Evolutionary conservation across 2,797 vertebrate genomes (phyloP).

Genomic region (Onychomys leucogaster): DNA sequence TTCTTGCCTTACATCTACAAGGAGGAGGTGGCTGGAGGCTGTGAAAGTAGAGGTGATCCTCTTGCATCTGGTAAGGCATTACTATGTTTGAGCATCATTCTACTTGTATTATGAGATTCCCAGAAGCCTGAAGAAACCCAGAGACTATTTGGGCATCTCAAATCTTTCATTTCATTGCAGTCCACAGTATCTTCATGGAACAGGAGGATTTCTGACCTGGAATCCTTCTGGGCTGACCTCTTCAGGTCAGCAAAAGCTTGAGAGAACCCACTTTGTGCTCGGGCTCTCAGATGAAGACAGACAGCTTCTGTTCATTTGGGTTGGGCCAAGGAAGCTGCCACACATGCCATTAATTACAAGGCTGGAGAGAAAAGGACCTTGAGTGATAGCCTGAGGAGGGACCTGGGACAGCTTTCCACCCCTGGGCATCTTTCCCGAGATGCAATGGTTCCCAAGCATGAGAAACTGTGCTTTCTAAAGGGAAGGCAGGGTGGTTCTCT

Average conservation of each 20-base stretch:
- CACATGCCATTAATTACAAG: neutral
- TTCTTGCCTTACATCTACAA: neutral
- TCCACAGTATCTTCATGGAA: neutral
- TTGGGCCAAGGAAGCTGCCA: neutral
- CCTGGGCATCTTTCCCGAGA: neutral
- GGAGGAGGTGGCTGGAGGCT: neutral
- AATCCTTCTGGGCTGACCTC: neutral
- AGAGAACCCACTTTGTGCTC: neutral
- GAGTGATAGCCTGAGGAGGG: neutral
- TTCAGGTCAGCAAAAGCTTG: neutral
- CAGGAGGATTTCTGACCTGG: neutral
- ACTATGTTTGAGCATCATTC: neutral
- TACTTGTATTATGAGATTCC: neutral
- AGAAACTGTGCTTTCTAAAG: neutral
- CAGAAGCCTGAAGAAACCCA: conserved; percentile 53
- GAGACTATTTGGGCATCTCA: neutral
- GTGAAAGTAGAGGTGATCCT: neutral
- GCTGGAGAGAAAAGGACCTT: neutral
- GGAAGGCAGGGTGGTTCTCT: neutral
- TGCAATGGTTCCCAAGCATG: neutral
- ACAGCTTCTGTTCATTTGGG: neutral
- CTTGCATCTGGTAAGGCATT: neutral
- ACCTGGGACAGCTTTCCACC: neutral
- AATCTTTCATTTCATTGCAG: neutral
- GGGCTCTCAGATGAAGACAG: neutral